Conservation (phyloP, 2,113 vertebrate species). For the Pan troglodytes region DNA sequence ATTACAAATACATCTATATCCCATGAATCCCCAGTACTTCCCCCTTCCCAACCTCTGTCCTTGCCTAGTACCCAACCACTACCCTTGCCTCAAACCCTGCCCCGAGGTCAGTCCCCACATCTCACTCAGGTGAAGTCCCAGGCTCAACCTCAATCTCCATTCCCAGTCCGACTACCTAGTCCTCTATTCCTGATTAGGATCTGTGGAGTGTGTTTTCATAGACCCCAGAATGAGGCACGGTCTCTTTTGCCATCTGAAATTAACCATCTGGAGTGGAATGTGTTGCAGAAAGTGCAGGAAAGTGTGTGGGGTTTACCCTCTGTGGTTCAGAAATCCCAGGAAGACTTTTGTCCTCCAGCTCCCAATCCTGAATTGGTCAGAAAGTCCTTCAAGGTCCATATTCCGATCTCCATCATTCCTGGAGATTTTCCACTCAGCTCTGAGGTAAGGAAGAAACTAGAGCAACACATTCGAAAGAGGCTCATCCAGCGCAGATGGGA, state of each 20-base stretch:
- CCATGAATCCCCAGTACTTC: neutral
- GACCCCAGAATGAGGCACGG: neutral
- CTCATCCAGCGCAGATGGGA: neutral
- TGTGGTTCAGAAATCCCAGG: neutral
- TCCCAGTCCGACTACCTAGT: neutral
- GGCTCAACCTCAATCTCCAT: neutral
- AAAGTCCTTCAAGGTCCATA: no score
- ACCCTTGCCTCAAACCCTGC: neutral
- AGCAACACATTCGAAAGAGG: conserved; percentile 28
- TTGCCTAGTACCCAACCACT: neutral
- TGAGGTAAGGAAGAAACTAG: neutral
- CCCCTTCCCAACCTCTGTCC: neutral
- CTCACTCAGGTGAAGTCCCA: neutral
- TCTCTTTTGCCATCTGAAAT: neutral
- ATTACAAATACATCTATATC: neutral
- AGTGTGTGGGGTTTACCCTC: neutral
- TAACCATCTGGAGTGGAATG: neutral
- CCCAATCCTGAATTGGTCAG: neutral
- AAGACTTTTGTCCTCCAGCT: neutral
- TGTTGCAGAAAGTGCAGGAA: conserved; percentile 4
- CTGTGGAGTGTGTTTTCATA: neutral
- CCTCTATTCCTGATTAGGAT: neutral
- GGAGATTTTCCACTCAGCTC: neutral
- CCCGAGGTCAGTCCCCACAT: neutral
- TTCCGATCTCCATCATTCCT: neutral